A percentile compares a stretch with the other conserved stretches of the same genome.
Evolutionary conservation across 1,140 invertebrate genomes (phyloP).

Genomic region (Metaphire vulgaris): DNA sequence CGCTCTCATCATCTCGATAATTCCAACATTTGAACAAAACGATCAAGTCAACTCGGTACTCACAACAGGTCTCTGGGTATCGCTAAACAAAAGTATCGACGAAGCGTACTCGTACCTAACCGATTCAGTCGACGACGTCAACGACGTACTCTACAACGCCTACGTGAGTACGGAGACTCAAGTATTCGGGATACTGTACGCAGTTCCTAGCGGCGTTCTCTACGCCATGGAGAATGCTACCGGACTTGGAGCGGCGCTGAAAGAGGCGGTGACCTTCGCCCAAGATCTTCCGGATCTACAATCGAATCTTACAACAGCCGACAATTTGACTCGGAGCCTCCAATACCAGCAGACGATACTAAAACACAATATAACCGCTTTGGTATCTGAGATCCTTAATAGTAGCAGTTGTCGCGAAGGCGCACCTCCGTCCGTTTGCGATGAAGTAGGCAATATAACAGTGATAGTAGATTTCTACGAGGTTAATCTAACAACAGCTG

Average conservation of each 20-base stretch:
- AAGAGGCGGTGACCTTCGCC: background rate
- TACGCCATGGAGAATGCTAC: background rate
- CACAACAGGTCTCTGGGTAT: background rate
- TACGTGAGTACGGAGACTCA: background rate
- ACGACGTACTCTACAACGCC: background rate
- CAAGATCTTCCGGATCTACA: background rate
- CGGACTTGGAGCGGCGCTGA: background rate
- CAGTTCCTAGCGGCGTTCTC: background rate
- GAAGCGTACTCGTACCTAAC: background rate
- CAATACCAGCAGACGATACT: background rate
- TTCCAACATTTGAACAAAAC: background rate
- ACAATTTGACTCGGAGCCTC: background rate
- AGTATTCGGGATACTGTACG: background rate
- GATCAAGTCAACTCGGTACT: background rate
- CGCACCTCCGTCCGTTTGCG: background rate
- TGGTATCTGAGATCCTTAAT: too few relatives aligned
- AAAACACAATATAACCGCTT: background rate
- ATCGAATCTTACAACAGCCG: background rate
- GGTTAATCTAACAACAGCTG: background rate
- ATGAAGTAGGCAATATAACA: background rate
- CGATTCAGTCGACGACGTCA: background rate
- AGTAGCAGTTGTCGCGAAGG: background rate
- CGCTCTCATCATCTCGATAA: background rate
- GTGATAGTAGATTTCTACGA: background rate
- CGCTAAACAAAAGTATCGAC: background rate